These are phyloP conservation scores for Gambusia affinis DNA, from an alignment of 2,113 vertebrate genomes.

Conservation along the genomic window DNA sequence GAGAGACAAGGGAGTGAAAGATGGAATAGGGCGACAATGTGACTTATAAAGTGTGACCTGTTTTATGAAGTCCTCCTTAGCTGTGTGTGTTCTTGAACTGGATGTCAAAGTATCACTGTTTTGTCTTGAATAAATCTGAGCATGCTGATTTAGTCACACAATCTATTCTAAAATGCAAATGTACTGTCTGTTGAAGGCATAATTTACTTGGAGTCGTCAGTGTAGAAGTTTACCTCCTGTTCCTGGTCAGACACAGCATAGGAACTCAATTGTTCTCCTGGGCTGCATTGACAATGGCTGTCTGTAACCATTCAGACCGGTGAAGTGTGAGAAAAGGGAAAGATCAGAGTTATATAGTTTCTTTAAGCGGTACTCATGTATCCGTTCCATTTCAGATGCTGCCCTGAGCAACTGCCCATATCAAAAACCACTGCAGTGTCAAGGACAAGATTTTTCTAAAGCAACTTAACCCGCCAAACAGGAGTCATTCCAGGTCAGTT, in stretches of 20 bases:
- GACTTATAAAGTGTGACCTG: conserved; percentile 14
- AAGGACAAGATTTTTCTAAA: too few species aligned
- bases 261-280: conserved; percentile 78
- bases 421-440: too few species aligned
- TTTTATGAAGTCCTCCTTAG: neutral
- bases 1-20: conserved; percentile 31
- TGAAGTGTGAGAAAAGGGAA: conserved; percentile 58
- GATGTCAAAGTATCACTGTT: neutral
- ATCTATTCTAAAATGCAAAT: neutral
- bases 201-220: neutral
- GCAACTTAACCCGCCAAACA: too few species aligned
- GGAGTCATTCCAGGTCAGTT: too few species aligned
- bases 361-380: neutral
- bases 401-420: neutral
- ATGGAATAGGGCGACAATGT: conserved; percentile 41
- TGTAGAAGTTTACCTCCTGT: conserved; percentile 70
- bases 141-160: neutral
- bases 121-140: too few species aligned
- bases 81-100: neutral
- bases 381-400: neutral
- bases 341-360: conserved; percentile 23
- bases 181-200: too few species aligned
- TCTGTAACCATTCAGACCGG: conserved; percentile 71
- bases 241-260: conserved; percentile 73
- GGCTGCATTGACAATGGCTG: conserved; percentile 75